phyloP scores from a whole-genome alignment of 2,797 vertebrate species.

The Enoplosus armatus region DNA sequence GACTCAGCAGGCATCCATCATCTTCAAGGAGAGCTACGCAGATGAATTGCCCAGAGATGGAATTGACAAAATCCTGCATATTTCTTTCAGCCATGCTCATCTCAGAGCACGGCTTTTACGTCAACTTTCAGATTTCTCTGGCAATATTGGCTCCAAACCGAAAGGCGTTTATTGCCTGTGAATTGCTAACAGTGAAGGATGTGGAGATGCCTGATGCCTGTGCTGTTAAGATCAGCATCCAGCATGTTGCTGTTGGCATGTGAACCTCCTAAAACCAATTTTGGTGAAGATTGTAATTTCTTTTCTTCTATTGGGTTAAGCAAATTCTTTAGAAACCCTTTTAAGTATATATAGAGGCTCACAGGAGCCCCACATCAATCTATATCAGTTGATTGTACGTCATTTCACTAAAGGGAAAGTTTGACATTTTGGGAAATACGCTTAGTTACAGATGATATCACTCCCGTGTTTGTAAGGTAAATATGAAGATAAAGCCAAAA shows the following conservation, averaged over 20 bases:
- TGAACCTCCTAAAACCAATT: not conserved
- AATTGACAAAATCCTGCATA: constrained; percentile 57
- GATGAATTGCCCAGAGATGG: constrained; percentile 51
- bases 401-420: not conserved
- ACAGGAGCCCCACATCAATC: not conserved
- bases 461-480: not conserved
- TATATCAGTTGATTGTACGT: not conserved
- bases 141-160: not conserved
- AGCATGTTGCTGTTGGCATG: constrained; percentile 1
- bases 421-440: not conserved
- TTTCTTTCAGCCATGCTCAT: constrained; percentile 34
- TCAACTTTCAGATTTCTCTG: constrained; percentile 13
- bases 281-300: not conserved
- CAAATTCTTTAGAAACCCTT: not conserved
- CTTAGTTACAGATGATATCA: not conserved
- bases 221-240: not conserved
- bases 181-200: constrained; percentile 20
- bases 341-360: too few species aligned
- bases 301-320: not conserved
- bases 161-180: constrained; percentile 12
- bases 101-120: not conserved
- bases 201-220: not conserved
- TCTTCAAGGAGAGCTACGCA: constrained; percentile 56
- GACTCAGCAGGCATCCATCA: constrained; percentile 75
- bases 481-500: not conserved